Percentiles rank a stretch among this genome's conserved stretches.
Conservation (phyloP, 2,797 vertebrate species). For the Knipowitschia caucasica region DNA sequence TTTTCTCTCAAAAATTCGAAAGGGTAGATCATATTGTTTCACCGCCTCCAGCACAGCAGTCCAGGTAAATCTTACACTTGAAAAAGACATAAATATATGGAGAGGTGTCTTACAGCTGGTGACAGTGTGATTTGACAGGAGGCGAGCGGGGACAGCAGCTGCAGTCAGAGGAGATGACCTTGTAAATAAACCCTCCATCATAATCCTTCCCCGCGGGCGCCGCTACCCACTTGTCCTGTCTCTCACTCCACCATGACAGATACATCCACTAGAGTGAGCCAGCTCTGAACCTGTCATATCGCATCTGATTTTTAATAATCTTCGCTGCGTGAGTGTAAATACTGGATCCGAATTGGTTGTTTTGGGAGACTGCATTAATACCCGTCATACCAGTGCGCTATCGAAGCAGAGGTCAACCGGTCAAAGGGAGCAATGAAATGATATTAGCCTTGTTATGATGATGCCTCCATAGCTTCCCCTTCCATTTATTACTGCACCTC, state of each 20-base stretch:
- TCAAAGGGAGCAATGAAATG: conserved; percentile 53
- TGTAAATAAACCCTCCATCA: conserved; percentile 66
- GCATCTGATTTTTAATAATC: conserved; percentile 26
- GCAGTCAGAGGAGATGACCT: conserved; percentile 56
- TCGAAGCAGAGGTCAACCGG: conserved; percentile 57
- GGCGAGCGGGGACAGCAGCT: conserved; percentile 25
- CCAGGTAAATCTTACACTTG: background rate
- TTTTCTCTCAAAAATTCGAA: background rate
- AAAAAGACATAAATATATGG: background rate
- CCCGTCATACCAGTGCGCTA: conserved; percentile 49
- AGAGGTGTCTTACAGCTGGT: conserved; percentile 6
- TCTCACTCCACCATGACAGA: conserved; percentile 43
- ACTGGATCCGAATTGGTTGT: conserved; percentile 50
- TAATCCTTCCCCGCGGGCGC: conserved; percentile 56
- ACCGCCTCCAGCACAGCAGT: conserved; percentile 9
- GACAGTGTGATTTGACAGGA: conserved; percentile 21
- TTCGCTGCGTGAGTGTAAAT: conserved; percentile 7
- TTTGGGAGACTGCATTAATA: conserved; percentile 51
- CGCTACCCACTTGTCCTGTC: conserved; percentile 40
- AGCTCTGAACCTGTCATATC: conserved; percentile 29
- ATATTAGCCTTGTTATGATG: conserved; percentile 61
- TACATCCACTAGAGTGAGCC: conserved; percentile 14
- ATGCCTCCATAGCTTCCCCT: conserved; percentile 28
- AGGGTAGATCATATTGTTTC: background rate
- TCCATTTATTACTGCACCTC: conserved; percentile 54